Evolutionary conservation across 2,888 invertebrate species (phyloP).

Genomic region (Syrphus vitripennis): DNA sequence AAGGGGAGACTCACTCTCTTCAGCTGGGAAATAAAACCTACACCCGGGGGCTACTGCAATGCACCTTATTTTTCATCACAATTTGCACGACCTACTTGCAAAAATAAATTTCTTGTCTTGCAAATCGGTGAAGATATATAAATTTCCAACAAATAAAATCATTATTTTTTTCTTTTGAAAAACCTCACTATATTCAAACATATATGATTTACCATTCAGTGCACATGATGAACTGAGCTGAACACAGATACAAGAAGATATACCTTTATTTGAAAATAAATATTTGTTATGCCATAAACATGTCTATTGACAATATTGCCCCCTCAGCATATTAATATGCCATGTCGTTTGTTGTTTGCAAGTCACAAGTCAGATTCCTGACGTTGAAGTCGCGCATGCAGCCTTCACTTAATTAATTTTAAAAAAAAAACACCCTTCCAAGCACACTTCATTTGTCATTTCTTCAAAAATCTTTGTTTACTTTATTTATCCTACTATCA

Average conservation of each 20-base stretch:
- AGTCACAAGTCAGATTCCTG: not conserved
- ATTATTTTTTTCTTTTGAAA: not conserved
- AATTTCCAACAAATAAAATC: not conserved
- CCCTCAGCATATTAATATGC: not conserved
- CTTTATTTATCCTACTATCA: not conserved
- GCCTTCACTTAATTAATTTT: constrained; percentile 22
- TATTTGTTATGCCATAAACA: not conserved
- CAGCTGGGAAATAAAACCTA: too few relatives aligned
- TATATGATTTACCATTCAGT: not conserved
- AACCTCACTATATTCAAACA: not conserved
- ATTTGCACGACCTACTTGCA: too few relatives aligned
- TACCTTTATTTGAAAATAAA: not conserved
- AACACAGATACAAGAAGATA: not conserved
- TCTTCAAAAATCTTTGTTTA: not conserved
- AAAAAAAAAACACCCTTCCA: not conserved
- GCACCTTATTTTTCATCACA: too few relatives aligned
- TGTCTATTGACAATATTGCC: not conserved
- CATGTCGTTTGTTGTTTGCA: not conserved
- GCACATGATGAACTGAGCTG: not conserved
- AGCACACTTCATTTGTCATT: constrained; percentile 1
- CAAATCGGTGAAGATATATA: too few relatives aligned
- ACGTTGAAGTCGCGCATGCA: not conserved
- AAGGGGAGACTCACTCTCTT: too few relatives aligned
- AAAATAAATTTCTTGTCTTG: too few relatives aligned
- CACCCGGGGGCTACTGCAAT: too few relatives aligned